Evolutionary conservation across 2,888 invertebrate species (phyloP), one percentile per base, ranked within the genome.

Genomic region (Temnothorax ravouxi): DNA sequence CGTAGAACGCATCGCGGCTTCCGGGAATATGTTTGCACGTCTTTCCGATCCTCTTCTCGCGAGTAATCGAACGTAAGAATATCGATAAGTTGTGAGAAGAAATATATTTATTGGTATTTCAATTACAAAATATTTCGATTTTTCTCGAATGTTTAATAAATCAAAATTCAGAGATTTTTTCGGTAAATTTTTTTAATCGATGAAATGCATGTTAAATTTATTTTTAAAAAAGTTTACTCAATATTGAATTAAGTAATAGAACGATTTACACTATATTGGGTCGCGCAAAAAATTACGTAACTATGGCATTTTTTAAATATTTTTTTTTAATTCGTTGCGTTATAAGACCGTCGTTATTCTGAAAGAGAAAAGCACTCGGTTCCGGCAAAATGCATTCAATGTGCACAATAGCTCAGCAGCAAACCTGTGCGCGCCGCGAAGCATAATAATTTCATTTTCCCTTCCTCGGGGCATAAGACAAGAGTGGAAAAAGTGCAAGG

Each of bases 381-480:
- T 38, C 4, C 72, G n/a, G 11, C 74, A 41, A 77, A 56, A 56
- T 72, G 77, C 77, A 77, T 77, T 77, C 86, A 90, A 81, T 59
- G 75, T 44, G 64, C 61, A 88, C 86, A 88, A 88, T 90, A 88
- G 77, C 88, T 56, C 90, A 83, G 85, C 76, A 72, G 86, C 84
- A 79, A 74, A 88, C 80, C 83, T 47, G 64, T 44, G 62, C 88
- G 62, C 88, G 84, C 80, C 29, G 80, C 83, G 67, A 52, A 71
- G 69, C 81, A 67, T 61, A 72, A 64, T 84, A 86, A 90, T 87
- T 86, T 87, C 84, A 89, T 87, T 89, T 89, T 87, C 84, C 81
- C 11, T 25, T 76, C 81, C 80, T 79, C 62, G 59, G 34, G 54
- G 64, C 75, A 41, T 59, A 74, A 75, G 77, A 83, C 86, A 66